Percentiles rank a stretch among this genome's conserved stretches.
Conservation (phyloP, 1,140 invertebrate species). For the Heliconius hermathena region DNA sequence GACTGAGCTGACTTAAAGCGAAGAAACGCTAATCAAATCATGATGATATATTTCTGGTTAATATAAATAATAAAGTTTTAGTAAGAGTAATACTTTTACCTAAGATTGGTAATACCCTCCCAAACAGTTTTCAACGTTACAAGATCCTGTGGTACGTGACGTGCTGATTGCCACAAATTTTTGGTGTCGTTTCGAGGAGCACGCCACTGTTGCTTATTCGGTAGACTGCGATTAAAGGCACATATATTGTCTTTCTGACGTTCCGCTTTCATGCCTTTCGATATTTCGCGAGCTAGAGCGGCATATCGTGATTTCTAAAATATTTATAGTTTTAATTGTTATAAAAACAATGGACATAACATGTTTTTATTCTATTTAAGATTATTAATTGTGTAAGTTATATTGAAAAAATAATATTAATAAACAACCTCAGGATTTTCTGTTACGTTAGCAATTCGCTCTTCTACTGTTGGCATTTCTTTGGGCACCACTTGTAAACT, state of each 20-base stretch:
- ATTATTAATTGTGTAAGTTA: no score
- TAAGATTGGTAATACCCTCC: constrained; percentile 83
- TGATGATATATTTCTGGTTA: not conserved
- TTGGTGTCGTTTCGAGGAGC: constrained; percentile 79
- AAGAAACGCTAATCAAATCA: not conserved
- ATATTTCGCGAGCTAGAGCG: constrained; percentile 65
- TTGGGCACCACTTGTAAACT: constrained; percentile 70
- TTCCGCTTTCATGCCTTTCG: constrained; percentile 69
- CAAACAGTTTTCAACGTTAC: constrained; percentile 84
- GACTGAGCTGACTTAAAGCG: no score
- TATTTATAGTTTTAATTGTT: no score
- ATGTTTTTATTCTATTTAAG: no score
- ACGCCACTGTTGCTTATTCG: constrained; percentile 72
- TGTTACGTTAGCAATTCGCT: constrained; percentile 64
- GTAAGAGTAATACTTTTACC: constrained; percentile 52
- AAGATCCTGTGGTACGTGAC: constrained; percentile 81
- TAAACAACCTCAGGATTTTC: constrained; percentile 57
- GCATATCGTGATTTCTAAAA: constrained; percentile 58
- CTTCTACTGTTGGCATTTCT: constrained; percentile 67
- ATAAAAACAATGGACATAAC: no score
- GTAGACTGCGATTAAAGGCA: constrained; percentile 81
- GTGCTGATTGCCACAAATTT: constrained; percentile 78
- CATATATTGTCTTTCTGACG: constrained; percentile 43
- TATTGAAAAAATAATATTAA: not conserved
- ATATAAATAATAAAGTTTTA: not conserved